Evolutionary conservation across 1,140 invertebrate genomes (phyloP), one percentile per base, ranked within the genome.

Genomic region (Drosophila asahinai): DNA sequence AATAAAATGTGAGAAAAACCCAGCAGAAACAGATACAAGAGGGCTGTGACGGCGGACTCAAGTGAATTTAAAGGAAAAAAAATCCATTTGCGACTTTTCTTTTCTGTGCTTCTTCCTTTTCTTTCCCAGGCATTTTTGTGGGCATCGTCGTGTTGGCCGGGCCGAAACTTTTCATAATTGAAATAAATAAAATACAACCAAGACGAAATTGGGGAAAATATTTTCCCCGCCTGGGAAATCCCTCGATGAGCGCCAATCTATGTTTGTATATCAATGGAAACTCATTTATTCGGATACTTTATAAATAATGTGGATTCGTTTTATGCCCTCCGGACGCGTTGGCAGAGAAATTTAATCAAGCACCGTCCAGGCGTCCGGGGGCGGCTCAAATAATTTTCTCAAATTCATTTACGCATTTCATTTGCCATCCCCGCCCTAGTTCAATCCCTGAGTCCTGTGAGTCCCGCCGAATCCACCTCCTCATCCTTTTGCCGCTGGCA

Each of bases 331-430:
- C 60, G 83, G 83, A 83, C 61, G 70, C 64, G 57, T 77, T 59
- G 45, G 49, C 30, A 25, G 52, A 33, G 63, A 86, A 86, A 86
- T 86, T 86, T 86, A 86, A 86, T 86, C 83, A 86, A 83, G 80
- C 71, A 58, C 63, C 65, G 65, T 54, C 55, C 63, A 52, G 25
- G 51, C 66, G 40, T 63, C 62, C 63, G 15, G 55, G 19, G 19
- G 65, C 58, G 47, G 78, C 64, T 72, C 79, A 82, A 87, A 89
- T 83, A 83, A 86, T 86, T 86, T 86, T 89, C 72, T 58, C 84
- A 86, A 86, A 86, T 86, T 86, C 84, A 82, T 80, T 89, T 86
- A 89, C 80, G 80, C 80, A 80, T 83, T 86, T 86, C 62, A 70
- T 61, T 87, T 70, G 22, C 60, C 76, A 60, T 48, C 40, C 22